phyloP scores from a whole-genome alignment of 2,113 vertebrate species.

The Neopipo cinnamomea region DNA sequence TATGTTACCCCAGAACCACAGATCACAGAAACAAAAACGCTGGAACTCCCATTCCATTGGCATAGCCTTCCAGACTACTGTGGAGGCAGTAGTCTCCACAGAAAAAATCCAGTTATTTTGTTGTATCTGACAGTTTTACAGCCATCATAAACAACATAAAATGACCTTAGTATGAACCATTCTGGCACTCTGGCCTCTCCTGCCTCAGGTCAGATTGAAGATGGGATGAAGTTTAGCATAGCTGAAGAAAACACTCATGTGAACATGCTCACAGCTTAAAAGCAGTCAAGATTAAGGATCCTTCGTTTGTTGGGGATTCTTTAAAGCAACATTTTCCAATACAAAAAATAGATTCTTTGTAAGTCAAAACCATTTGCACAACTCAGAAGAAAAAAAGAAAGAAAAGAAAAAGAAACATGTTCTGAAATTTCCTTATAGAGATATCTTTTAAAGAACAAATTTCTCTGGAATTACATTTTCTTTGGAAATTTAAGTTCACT shows the following conservation, averaged over 20 bases:
- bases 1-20: not conserved
- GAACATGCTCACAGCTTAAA: not conserved
- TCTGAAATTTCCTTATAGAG: not conserved
- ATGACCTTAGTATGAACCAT: not conserved
- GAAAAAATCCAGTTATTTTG: not conserved
- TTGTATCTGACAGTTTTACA: not conserved
- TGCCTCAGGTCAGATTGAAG: not conserved
- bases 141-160: not conserved
- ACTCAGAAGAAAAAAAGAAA: not conserved
- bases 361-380: not conserved
- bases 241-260: not conserved
- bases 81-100: not conserved
- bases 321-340: not conserved
- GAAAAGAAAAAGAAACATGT: not conserved
- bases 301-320: not conserved
- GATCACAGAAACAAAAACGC: not conserved
- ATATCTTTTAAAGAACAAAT: not conserved
- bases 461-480: not conserved
- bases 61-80: not conserved
- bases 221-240: not conserved
- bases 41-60: not conserved
- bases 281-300: not conserved
- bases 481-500: not conserved
- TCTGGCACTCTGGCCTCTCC: not conserved
- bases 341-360: not conserved